phyloP scores from a whole-genome alignment of 1,140 invertebrate species.

The Saccostrea glomerata region DNA sequence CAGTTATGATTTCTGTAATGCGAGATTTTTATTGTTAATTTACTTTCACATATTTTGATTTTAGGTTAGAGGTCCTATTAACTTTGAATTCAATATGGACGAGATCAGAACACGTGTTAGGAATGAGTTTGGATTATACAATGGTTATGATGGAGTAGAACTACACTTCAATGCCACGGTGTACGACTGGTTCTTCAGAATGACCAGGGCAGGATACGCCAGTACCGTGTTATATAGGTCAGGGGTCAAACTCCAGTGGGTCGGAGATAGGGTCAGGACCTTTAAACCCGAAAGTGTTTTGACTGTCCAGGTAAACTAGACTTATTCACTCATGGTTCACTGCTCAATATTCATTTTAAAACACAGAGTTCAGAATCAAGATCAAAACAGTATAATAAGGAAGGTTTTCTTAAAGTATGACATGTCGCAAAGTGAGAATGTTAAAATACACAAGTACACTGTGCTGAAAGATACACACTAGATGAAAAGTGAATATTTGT shows the following conservation, averaged over 20 bases:
- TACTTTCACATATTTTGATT: slow-evolving; percentile 60
- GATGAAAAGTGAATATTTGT: no score
- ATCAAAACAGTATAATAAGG: no score
- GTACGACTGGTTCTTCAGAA: slow-evolving; percentile 92
- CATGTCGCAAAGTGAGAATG: no score
- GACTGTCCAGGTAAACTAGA: slow-evolving; percentile 83
- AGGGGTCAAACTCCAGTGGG: slow-evolving; percentile 88
- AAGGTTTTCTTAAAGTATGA: no score
- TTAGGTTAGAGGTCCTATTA: slow-evolving; percentile 92
- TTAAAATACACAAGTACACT: no score
- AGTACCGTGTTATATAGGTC: slow-evolving; percentile 93
- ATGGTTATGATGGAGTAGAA: slow-evolving; percentile 87
- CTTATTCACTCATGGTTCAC: not conserved
- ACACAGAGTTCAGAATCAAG: no score
- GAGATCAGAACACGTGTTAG: slow-evolving; percentile 84
- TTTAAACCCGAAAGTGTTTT: slow-evolving; percentile 96
- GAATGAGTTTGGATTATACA: slow-evolving; percentile 25
- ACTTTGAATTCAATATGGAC: slow-evolving; percentile 90
- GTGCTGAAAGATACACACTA: no score
- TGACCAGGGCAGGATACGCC: slow-evolving; percentile 90
- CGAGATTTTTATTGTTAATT: not conserved
- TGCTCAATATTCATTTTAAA: not conserved
- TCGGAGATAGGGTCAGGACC: slow-evolving; percentile 93
- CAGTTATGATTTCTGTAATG: not conserved
- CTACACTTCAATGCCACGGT: slow-evolving; percentile 87